Percentiles rank a stretch among this genome's conserved stretches.
phyloP scores from a whole-genome alignment of 2,113 vertebrate species.

The Solea solea region DNA sequence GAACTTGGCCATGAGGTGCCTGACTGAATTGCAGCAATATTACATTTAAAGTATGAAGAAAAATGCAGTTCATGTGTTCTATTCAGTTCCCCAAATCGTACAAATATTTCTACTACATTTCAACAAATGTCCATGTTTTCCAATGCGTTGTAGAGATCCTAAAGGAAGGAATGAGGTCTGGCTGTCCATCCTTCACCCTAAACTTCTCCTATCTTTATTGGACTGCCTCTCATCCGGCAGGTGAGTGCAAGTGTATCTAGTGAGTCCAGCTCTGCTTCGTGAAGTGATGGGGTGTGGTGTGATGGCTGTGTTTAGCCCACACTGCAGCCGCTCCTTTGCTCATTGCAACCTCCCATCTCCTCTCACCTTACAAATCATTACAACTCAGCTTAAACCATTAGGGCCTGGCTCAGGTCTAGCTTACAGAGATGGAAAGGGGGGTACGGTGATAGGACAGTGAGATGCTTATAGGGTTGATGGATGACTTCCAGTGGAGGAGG shows the following conservation, averaged over 20 bases:
- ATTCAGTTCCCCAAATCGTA: no score
- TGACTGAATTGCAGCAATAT: background rate
- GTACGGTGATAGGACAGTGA: conserved; percentile 25
- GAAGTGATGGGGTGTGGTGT: conserved; percentile 56
- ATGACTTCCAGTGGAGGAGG: conserved; percentile 66
- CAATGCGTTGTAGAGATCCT: no score
- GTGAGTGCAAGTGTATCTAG: conserved; percentile 11
- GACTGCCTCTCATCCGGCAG: conserved; percentile 23
- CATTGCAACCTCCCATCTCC: conserved; percentile 55
- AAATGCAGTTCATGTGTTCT: background rate
- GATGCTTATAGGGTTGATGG: conserved; percentile 60
- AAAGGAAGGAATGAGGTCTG: background rate
- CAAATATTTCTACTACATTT: background rate
- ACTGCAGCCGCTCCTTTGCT: conserved; percentile 36
- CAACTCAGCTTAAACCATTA: conserved; percentile 75
- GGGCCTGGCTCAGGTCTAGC: conserved; percentile 25
- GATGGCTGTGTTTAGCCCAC: conserved; percentile 57
- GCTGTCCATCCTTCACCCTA: background rate
- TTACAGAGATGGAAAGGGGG: conserved; percentile 12
- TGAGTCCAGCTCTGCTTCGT: conserved; percentile 53
- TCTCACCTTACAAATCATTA: conserved; percentile 82
- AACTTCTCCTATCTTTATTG: background rate
- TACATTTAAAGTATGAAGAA: no score
- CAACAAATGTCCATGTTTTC: background rate
- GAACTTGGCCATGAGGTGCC: background rate